Conservation (phyloP, 2,888 invertebrate genomes). For the Tachina fera region DNA sequence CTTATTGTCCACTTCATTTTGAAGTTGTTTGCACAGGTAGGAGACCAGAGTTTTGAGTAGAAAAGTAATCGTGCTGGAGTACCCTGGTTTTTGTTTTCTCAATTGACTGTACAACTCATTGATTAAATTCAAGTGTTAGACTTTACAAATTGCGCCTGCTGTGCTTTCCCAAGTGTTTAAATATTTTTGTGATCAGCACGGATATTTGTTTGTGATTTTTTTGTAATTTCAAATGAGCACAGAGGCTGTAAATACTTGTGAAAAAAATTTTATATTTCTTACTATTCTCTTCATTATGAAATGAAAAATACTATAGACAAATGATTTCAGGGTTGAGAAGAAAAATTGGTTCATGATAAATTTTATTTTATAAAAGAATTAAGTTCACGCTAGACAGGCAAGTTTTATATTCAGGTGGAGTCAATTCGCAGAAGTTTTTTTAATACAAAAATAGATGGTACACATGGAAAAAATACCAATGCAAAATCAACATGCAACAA, state of each 20-base stretch:
- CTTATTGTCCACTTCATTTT: constrained; percentile 60
- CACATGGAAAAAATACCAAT: too few species aligned
- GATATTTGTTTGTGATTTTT: constrained; percentile 60
- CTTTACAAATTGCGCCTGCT: constrained; percentile 53
- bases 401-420: too few species aligned
- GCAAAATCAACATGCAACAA: too few species aligned
- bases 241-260: constrained; percentile 25
- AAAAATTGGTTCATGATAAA: neutral
- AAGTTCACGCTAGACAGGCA: too few species aligned
- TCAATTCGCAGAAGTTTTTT: too few species aligned
- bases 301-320: neutral
- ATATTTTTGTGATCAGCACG: neutral
- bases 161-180: constrained; percentile 27
- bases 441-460: too few species aligned
- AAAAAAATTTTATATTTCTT: constrained; percentile 1
- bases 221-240: neutral
- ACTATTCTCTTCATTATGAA: neutral
- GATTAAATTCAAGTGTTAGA: constrained; percentile 61
- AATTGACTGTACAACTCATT: constrained; percentile 66
- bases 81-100: constrained; percentile 42
- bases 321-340: constrained; percentile 14
- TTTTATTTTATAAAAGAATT: neutral
- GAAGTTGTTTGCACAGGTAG: constrained; percentile 40
- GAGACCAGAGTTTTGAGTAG: constrained; percentile 7
- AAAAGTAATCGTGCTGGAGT: constrained; percentile 50